phyloP scores from a whole-genome alignment of 53 echinoderm and acorn worm genomes.

The Zoroaster sp. region DNA sequence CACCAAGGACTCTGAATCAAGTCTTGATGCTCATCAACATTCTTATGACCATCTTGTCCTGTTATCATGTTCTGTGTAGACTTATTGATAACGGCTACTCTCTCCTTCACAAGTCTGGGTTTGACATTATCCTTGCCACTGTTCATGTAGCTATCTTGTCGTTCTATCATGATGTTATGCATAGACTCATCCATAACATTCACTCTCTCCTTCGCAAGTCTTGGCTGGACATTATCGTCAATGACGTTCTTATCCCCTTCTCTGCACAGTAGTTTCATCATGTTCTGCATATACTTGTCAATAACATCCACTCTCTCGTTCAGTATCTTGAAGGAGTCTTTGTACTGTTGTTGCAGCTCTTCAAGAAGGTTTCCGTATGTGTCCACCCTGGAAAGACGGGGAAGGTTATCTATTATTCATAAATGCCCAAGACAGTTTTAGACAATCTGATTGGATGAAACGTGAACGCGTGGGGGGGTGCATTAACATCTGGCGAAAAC shows the following conservation, averaged over 20 bases:
- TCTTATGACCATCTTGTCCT: no score
- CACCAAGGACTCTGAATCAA: no score
- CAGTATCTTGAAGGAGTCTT: neutral
- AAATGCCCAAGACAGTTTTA: neutral
- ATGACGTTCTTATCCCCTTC: neutral
- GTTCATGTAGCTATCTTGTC: no score
- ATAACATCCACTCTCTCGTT: neutral
- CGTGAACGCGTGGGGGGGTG: neutral
- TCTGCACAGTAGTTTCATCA: neutral
- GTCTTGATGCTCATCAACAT: no score
- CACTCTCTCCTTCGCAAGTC: no score
- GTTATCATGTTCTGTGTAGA: neutral
- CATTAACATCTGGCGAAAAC: no score
- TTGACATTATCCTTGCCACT: neutral
- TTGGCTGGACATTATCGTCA: no score
- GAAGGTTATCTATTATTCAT: neutral
- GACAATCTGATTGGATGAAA: neutral
- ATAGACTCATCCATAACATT: no score
- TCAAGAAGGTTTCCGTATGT: neutral
- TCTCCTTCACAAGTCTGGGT: neutral
- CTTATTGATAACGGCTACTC: neutral
- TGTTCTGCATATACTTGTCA: neutral
- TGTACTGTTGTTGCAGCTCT: slow-evolving; percentile 13
- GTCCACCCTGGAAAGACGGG: neutral
- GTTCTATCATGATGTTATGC: no score